phyloP scores from a whole-genome alignment of 2,113 vertebrate genomes.

The Macaca mulatta region DNA sequence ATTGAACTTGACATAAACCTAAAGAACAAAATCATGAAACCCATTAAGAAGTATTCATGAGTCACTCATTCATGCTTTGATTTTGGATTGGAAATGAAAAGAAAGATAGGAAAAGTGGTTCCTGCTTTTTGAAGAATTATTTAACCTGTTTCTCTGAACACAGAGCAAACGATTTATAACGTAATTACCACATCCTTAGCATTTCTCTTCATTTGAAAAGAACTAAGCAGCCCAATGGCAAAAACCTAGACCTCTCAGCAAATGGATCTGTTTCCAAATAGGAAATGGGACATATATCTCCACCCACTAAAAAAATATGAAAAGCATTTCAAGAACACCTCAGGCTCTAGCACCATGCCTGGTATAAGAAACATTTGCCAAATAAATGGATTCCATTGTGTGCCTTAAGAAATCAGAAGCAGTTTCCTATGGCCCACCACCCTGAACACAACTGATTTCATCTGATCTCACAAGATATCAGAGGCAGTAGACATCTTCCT shows the following conservation, averaged over 20 bases:
- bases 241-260: neutral
- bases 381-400: neutral
- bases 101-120: constrained; percentile 16
- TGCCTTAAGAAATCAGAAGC: constrained; percentile 9
- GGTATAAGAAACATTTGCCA: neutral
- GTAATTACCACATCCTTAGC: neutral
- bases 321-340: constrained; percentile 2
- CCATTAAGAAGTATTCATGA: neutral
- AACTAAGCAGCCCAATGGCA: neutral
- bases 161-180: neutral
- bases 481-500: neutral
- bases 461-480: neutral
- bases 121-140: constrained; percentile 4
- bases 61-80: neutral
- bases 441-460: too few species aligned
- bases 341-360: neutral
- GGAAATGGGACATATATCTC: neutral
- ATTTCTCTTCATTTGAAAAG: constrained; percentile 35
- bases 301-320: neutral
- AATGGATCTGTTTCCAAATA: neutral
- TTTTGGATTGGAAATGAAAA: constrained; percentile 34
- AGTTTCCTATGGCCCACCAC: too few species aligned
- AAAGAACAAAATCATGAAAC: neutral
- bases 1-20: neutral
- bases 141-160: constrained; percentile 20